Conservation (phyloP, 2,797 vertebrate species). For the Lepus townsendii region DNA sequence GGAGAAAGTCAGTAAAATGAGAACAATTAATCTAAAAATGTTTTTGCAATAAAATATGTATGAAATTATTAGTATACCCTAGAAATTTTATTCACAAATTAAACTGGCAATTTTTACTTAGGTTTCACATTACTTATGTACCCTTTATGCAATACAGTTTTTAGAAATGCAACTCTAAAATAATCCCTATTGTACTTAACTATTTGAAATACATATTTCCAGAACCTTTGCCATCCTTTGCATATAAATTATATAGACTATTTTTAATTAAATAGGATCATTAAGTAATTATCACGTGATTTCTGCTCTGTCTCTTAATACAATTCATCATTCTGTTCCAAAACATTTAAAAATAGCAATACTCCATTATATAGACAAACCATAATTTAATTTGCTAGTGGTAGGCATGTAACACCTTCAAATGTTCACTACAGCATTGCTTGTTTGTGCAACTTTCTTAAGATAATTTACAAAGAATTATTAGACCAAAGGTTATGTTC, state of each 20-base stretch:
- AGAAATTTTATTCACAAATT: constrained; percentile 49
- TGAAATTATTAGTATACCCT: not conserved
- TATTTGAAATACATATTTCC: constrained; percentile 19
- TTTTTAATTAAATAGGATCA: constrained; percentile 31
- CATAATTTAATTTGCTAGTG: constrained; percentile 25
- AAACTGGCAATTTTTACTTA: constrained; percentile 48
- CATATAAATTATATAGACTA: not conserved
- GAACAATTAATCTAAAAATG: constrained; percentile 62
- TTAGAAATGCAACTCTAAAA: constrained; percentile 57
- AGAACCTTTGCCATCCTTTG: not conserved
- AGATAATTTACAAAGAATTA: constrained; percentile 55
- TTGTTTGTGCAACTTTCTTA: constrained; percentile 3
- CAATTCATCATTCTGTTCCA: constrained; percentile 21
- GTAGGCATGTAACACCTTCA: not conserved
- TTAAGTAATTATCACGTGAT: constrained; percentile 60
- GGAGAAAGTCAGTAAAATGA: constrained; percentile 66
- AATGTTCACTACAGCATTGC: constrained; percentile 20
- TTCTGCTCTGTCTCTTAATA: constrained; percentile 24
- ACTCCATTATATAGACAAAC: constrained; percentile 9
- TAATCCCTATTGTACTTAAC: constrained; percentile 31
- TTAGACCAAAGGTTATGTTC: not conserved
- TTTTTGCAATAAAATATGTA: constrained; percentile 61
- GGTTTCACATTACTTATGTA: constrained; percentile 1
- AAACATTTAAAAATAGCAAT: constrained; percentile 50
- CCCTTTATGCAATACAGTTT: constrained; percentile 15